A percentile compares a stretch with the other conserved stretches of the same genome.
phyloP scores from a whole-genome alignment of 2,113 vertebrate species.

The Apteryx mantelli region DNA sequence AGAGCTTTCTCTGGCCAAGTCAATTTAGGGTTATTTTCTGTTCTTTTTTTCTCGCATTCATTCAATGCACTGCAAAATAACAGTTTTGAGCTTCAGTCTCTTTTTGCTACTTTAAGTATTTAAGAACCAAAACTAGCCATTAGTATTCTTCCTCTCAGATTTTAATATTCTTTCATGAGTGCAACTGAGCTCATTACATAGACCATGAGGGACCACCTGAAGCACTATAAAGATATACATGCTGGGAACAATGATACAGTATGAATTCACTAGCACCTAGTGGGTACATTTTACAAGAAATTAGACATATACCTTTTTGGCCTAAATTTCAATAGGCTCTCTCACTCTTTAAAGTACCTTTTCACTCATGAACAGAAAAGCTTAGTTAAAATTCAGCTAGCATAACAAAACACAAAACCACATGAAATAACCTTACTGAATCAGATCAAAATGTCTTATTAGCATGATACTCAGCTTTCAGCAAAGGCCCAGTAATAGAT shows the following conservation, averaged over 20 bases:
- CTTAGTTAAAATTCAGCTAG: background rate
- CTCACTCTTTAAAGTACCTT: background rate
- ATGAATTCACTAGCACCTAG: background rate
- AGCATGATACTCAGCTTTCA: background rate
- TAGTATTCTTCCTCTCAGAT: background rate
- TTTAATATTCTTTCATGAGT: background rate
- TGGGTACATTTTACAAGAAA: background rate
- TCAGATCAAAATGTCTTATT: background rate
- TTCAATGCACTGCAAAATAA: background rate
- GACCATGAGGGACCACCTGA: background rate
- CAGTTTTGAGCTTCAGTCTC: background rate
- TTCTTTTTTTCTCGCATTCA: background rate
- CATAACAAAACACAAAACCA: background rate
- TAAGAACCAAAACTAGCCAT: background rate
- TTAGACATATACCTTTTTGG: background rate
- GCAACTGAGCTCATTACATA: background rate
- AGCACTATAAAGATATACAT: background rate
- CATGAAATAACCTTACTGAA: background rate
- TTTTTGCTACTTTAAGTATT: background rate
- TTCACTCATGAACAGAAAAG: background rate
- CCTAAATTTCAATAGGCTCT: background rate
- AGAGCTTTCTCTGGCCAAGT: background rate
- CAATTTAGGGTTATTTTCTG: background rate
- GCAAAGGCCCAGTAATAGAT: background rate
- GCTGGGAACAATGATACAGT: background rate